Base-by-base conservation (phyloP, 2,888 invertebrate species). In the Oasisia sp. region DNA sequence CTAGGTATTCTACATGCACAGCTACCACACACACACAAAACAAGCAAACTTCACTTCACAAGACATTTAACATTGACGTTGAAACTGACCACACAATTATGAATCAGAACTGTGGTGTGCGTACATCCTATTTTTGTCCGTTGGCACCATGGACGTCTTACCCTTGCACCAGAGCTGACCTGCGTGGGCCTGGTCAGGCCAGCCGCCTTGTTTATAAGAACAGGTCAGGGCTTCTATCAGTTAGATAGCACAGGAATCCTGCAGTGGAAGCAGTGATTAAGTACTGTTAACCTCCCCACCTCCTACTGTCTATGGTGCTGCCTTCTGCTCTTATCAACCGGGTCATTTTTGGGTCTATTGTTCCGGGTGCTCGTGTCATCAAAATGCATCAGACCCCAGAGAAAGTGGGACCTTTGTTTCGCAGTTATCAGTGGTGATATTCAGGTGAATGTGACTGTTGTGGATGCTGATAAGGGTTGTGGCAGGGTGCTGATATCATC, bases 361-460 rank as follows among this genome's bases (percentile, higher is more conserved):
- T 74, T 27, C 74, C 14, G 74, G 27, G 74, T 74, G 74, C 74
- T 74, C 74, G 2, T 7, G 19, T 74, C 74, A n/a, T 74, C 27
- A 27, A 27, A 74, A 74, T 74, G 5, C 74, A 74, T 74, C 74
- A 74, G 74, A 27, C n/a, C 19, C n/a, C 19, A n/a, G 27, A 27
- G 74, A 74, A 74, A 74, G 74, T 74, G n/a, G 74, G 7, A 5
- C 74, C n/a, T 74, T 74, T 74, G 74, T 74, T 74, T 74, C 27
- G 74, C 74, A 74, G 27, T 74, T 74, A 74, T 74, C 74, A 74
- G 74, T 74, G 74, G 74, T 74, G 74, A 74, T 74, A 74, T 74
- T 74, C 19, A 27, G 19, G 3, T 74, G 74, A 74, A 74, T 74
- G 74, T 74, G n/a, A 74, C 74, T 74, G 74, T 74, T 74, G 74